phyloP scores from a whole-genome alignment of 1,140 invertebrate genomes.

The Nasonia longicornis region DNA sequence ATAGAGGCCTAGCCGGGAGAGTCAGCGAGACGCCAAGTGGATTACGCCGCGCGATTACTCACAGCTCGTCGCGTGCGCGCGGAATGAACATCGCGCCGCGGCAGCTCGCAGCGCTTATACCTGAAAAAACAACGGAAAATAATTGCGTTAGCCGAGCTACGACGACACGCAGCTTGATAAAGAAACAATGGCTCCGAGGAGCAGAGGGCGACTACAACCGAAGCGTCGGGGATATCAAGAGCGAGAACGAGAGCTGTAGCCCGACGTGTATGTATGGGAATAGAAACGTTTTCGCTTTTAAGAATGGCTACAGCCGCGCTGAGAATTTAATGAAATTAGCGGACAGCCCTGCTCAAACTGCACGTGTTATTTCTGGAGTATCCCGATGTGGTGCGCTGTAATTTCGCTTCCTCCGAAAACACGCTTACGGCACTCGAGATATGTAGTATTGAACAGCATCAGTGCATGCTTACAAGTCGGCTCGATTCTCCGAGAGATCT shows the following conservation, averaged over 20 bases:
- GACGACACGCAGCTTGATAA: slow-evolving; percentile 6
- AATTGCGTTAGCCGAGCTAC: slow-evolving; percentile 58
- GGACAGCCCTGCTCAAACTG: neutral
- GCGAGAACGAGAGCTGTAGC: neutral
- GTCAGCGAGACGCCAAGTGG: neutral
- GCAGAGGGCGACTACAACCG: neutral
- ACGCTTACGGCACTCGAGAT: no score
- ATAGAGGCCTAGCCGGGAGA: neutral
- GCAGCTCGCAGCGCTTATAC: slow-evolving; percentile 12
- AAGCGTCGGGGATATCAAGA: neutral
- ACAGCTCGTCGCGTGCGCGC: neutral
- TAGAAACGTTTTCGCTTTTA: neutral
- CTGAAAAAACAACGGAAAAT: slow-evolving; percentile 65
- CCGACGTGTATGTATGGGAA: neutral
- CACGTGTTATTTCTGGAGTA: neutral
- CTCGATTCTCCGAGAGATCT: no score
- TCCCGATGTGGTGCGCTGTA: neutral
- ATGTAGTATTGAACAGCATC: no score
- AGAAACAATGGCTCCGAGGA: neutral
- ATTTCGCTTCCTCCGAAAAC: neutral
- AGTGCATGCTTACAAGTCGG: no score
- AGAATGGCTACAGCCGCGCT: neutral
- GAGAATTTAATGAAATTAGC: neutral
- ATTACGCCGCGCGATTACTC: slow-evolving; percentile 22
- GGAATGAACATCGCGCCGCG: neutral